phyloP scores from a whole-genome alignment of 2,797 vertebrate genomes.

The Epinephelus awoara region DNA sequence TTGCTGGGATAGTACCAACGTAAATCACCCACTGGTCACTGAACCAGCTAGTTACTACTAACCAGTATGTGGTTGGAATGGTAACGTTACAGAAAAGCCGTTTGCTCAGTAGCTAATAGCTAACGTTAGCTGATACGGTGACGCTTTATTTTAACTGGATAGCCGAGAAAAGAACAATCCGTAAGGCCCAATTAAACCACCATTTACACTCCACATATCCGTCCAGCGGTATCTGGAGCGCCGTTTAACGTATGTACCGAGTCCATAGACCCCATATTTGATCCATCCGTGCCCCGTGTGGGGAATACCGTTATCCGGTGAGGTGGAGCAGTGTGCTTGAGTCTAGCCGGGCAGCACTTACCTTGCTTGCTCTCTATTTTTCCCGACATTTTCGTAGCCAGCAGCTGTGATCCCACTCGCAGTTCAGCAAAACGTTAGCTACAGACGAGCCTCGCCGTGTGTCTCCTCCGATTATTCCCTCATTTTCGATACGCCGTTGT shows the following conservation, averaged over 20 bases:
- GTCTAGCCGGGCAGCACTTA: constrained; percentile 75
- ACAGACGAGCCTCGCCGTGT: constrained; percentile 71
- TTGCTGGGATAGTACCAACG: background rate
- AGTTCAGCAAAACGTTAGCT: constrained; percentile 77
- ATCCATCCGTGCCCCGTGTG: constrained; percentile 24
- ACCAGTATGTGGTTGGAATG: constrained; percentile 1
- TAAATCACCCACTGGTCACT: background rate
- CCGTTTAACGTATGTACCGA: background rate
- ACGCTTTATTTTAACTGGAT: constrained; percentile 64
- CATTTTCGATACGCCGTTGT: constrained; percentile 67
- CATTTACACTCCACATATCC: constrained; percentile 41
- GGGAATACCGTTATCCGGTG: constrained; percentile 59
- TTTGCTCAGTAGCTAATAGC: constrained; percentile 33
- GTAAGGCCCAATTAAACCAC: constrained; percentile 70
- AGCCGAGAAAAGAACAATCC: constrained; percentile 66
- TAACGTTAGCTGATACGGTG: constrained; percentile 42
- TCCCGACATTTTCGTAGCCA: constrained; percentile 87
- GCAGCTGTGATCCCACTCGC: constrained; percentile 82
- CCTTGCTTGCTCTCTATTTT: constrained; percentile 91
- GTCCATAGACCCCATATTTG: constrained; percentile 10
- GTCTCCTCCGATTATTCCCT: constrained; percentile 80
- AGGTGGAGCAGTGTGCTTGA: constrained; percentile 39
- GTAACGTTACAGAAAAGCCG: background rate
- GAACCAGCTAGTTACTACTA: background rate
- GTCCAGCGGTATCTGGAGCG: constrained; percentile 12